These are phyloP conservation scores for Dermatemys mawii DNA, from an alignment of 2,113 vertebrate genomes.

Conservation along the genomic window DNA sequence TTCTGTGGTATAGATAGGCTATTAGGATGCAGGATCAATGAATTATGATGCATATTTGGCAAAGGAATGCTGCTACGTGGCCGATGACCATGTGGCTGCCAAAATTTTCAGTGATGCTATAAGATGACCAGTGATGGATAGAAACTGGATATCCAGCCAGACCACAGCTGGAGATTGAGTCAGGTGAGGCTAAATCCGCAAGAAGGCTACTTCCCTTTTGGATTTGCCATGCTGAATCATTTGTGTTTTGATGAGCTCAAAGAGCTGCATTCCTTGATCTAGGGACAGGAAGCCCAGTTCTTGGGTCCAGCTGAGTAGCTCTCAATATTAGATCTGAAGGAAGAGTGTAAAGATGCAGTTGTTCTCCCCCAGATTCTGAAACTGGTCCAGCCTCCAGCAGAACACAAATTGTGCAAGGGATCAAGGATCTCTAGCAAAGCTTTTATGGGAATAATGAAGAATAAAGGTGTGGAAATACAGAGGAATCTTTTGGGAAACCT, in stretches of 20 bases:
- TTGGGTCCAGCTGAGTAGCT: not conserved
- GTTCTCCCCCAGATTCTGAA: slow-evolving; percentile 1
- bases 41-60: not conserved
- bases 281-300: not conserved
- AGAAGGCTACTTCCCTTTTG: not conserved
- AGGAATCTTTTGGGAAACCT: not conserved
- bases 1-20: not conserved
- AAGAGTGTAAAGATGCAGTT: not conserved
- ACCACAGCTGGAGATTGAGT: not conserved
- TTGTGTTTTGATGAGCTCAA: not conserved
- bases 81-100: not conserved
- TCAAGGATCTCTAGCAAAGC: not conserved
- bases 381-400: not conserved
- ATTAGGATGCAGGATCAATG: not conserved
- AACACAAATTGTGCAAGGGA: not conserved
- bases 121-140: not conserved
- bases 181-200: not conserved
- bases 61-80: not conserved
- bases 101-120: not conserved
- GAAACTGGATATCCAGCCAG: not conserved
- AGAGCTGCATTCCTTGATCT: no score
- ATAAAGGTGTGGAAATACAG: not conserved
- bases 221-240: not conserved
- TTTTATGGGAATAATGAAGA: not conserved
- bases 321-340: not conserved